Conservation (phyloP, 2,888 invertebrate species). For the Odontothrips loti region DNA sequence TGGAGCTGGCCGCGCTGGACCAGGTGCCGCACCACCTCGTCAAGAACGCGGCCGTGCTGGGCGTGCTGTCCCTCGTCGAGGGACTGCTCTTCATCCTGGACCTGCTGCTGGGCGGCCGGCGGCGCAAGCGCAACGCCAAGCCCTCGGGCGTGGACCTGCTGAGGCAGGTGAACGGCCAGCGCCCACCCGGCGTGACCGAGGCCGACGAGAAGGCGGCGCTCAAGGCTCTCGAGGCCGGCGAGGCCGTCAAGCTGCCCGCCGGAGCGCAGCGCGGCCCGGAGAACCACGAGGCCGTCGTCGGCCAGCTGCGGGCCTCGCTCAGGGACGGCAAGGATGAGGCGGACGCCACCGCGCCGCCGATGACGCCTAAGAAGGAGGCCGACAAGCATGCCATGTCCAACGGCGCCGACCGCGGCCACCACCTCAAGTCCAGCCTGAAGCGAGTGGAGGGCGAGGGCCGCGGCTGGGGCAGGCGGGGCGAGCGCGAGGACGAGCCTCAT, state of each 20-base stretch:
- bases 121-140: constrained; percentile 27
- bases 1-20: constrained; percentile 67
- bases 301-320: constrained; percentile 12
- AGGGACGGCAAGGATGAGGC: constrained; percentile 9
- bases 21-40: constrained; percentile 62
- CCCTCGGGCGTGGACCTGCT: background rate
- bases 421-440: constrained; percentile 8
- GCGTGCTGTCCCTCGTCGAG: constrained; percentile 61
- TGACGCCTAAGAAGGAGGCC: constrained; percentile 14
- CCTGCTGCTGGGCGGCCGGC: constrained; percentile 43
- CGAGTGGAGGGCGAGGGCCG: background rate
- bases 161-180: constrained; percentile 5
- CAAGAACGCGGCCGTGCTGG: constrained; percentile 68
- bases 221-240: constrained; percentile 12
- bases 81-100: constrained; percentile 66
- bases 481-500: constrained; percentile 4
- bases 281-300: constrained; percentile 8
- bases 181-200: background rate
- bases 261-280: constrained; percentile 11
- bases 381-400: background rate
- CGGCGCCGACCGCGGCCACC: constrained; percentile 17
- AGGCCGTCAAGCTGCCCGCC: background rate
- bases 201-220: background rate
- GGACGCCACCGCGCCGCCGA: constrained; percentile 8
- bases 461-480: background rate